These are phyloP conservation scores for Campoletis raptor DNA, from an alignment of 2,888 invertebrate species.

Conservation along the genomic window DNA sequence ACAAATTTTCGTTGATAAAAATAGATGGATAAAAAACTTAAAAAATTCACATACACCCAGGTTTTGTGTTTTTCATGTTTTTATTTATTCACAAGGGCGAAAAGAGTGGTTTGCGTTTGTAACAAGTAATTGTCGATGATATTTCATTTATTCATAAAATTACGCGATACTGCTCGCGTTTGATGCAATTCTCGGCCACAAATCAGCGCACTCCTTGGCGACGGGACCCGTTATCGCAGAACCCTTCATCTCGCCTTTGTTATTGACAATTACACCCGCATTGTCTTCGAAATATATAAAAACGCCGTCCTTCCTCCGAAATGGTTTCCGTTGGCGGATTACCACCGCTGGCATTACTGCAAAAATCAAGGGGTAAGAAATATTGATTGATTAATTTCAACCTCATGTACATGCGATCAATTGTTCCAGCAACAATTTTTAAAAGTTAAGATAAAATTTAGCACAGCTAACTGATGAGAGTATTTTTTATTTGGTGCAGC, in stretches of 20 bases:
- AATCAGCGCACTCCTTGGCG: conserved; percentile 99
- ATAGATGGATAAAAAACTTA: background rate
- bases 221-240: conserved; percentile 99
- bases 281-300: conserved; percentile 99
- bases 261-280: conserved; percentile 99
- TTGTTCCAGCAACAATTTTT: background rate
- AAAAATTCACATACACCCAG: background rate
- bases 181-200: conserved; percentile 99
- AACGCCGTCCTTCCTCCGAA: conserved; percentile 99
- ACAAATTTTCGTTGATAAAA: no score
- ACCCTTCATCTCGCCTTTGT: conserved; percentile 99
- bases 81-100: conserved; percentile 52
- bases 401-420: background rate
- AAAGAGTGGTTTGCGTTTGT: conserved; percentile 40
- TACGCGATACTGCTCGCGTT: conserved; percentile 99
- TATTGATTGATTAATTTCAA: background rate
- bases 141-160: conserved; percentile 45
- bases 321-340: conserved; percentile 98
- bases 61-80: conserved; percentile 26
- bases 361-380: conserved; percentile 73
- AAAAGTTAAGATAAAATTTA: no score
- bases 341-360: conserved; percentile 99
- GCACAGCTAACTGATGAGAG: background rate
- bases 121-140: conserved; percentile 55
- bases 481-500: background rate